phyloP scores from a whole-genome alignment of 1,140 invertebrate genomes.

The Drosophila baimaii region DNA sequence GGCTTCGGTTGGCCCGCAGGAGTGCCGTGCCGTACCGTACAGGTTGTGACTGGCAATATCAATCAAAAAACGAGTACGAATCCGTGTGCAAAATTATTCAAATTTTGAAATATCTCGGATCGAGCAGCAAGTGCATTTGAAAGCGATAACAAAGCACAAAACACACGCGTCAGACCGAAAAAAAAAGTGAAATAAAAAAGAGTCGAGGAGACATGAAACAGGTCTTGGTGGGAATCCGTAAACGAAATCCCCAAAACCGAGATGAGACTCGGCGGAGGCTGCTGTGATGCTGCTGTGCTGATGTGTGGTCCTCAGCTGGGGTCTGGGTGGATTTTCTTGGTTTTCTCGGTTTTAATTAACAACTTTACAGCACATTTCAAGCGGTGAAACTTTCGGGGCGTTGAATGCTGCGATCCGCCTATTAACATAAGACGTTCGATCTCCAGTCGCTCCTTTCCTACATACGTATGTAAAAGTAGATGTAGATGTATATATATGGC shows the following conservation, averaged over 20 bases:
- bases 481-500: constrained; percentile 60
- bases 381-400: constrained; percentile 75
- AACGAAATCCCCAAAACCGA: constrained; percentile 48
- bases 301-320: constrained; percentile 54
- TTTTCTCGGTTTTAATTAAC: constrained; percentile 77
- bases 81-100: constrained; percentile 54
- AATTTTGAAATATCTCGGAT: constrained; percentile 43
- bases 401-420: constrained; percentile 51
- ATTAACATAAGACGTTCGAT: constrained; percentile 80
- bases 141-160: constrained; percentile 42
- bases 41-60: constrained; percentile 53
- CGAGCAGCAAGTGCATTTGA: constrained; percentile 58
- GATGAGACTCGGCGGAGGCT: constrained; percentile 15
- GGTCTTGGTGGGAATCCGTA: constrained; percentile 68
- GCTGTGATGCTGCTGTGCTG: constrained; percentile 22
- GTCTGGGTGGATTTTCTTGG: constrained; percentile 57
- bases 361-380: constrained; percentile 75
- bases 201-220: constrained; percentile 28
- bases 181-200: constrained; percentile 5
- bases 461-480: constrained; percentile 13
- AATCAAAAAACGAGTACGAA: constrained; percentile 62
- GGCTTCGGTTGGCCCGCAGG: constrained; percentile 44
- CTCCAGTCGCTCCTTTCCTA: constrained; percentile 42
- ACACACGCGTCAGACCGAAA: constrained; percentile 1
- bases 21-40: constrained; percentile 48